These are phyloP conservation scores for Lithobates sylvaticus DNA, from an alignment of 2,797 vertebrate genomes.

Conservation along the genomic window DNA sequence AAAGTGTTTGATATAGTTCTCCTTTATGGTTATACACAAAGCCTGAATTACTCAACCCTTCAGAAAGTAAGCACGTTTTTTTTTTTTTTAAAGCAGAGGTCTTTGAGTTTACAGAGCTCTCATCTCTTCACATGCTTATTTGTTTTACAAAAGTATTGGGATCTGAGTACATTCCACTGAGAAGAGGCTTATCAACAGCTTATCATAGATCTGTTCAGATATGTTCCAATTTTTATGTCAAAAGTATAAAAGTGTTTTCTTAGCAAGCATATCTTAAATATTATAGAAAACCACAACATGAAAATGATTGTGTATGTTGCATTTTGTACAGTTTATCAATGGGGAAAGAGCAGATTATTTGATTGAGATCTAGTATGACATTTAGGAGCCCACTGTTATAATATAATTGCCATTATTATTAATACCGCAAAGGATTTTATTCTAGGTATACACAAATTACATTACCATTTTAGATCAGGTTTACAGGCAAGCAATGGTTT, in stretches of 20 bases:
- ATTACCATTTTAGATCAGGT: neutral
- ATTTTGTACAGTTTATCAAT: no score
- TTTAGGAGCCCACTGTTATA: neutral
- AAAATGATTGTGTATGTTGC: no score
- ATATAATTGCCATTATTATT: neutral
- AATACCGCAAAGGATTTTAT: no score
- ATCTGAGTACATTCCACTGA: conserved; percentile 17
- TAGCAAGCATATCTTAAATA: neutral
- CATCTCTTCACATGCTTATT: neutral
- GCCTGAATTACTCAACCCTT: no score
- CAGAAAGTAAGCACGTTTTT: no score
- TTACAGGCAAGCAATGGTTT: neutral
- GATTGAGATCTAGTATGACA: neutral
- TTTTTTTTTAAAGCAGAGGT: no score
- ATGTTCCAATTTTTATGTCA: neutral
- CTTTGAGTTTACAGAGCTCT: neutral
- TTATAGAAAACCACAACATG: no score
- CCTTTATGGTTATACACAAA: no score
- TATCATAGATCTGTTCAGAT: neutral
- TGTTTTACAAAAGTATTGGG: neutral
- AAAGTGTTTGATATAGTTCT: no score
- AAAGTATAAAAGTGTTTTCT: neutral
- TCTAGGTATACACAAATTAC: no score
- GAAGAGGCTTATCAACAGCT: conserved; percentile 34
- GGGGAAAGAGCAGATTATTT: no score